These are phyloP conservation scores for Pseudonaja textilis DNA, from an alignment of 2,113 vertebrate species.

Conservation along the genomic window DNA sequence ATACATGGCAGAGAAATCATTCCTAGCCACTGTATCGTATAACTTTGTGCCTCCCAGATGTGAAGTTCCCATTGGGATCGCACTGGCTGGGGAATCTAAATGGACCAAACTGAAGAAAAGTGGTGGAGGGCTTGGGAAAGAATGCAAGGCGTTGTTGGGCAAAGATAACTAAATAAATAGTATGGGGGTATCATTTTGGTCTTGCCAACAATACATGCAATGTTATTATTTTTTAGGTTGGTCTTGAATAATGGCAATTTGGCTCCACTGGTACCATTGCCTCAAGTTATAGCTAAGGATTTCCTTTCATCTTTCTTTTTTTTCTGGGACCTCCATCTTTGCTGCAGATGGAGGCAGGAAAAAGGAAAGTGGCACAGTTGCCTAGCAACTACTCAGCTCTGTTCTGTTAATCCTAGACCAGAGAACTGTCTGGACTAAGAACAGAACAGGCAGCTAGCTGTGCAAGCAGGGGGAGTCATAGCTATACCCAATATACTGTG, in stretches of 20 bases:
- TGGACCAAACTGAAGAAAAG: background rate
- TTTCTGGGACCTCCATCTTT: background rate
- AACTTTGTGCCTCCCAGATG: background rate
- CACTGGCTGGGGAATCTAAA: background rate
- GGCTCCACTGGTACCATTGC: background rate
- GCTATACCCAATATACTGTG: background rate
- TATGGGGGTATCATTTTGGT: background rate
- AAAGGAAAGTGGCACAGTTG: conserved; percentile 4
- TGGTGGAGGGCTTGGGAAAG: background rate
- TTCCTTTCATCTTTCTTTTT: background rate
- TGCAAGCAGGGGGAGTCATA: background rate
- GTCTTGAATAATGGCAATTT: background rate
- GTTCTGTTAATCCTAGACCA: background rate
- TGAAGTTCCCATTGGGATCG: background rate
- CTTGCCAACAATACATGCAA: background rate
- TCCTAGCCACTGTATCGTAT: background rate
- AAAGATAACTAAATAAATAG: background rate
- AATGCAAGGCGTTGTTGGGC: background rate
- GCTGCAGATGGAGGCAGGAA: background rate
- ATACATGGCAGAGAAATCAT: background rate
- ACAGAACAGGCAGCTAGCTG: background rate
- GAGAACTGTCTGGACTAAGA: background rate
- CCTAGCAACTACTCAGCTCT: conserved; percentile 8
- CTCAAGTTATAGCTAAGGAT: background rate
- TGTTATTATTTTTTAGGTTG: background rate